Evolutionary conservation across 2,888 invertebrate genomes (phyloP), one percentile per base, ranked within the genome.

Genomic region (Heliconius sara): DNA sequence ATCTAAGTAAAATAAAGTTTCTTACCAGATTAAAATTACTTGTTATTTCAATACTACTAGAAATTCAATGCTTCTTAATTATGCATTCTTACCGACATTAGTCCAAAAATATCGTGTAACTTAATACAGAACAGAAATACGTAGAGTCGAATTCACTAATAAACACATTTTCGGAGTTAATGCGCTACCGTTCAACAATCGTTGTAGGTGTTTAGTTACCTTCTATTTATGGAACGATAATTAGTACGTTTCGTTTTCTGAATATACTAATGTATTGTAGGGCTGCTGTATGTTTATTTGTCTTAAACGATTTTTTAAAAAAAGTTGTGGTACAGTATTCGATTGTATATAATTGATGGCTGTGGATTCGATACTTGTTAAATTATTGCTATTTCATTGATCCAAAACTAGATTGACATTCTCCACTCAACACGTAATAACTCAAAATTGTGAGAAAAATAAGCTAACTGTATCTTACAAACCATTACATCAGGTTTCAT

Each of bases 161-260:
- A 80, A 80, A 83, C 80, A 81, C 75, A 81, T 81, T 80, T 83
- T 63, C 30, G 73, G 76, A 73, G 84, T 76, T 84, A 83, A 84
- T 84, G 83, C 79, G 81, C 70, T 65, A 63, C 76, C 79, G 67
- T 79, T 78, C 80, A 81, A 80, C 80, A 82, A 80, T 83, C 80
- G 70, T 25, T 60, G 77, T 74, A 78, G 77, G 72, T 79, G 66
- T 83, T 81, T 57, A 65, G 79, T 82, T 83, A 81, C 83, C 66
- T 68, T 78, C 80, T 83, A 83, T 84, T 84, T 83, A 81, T 79
- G 79, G 79, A 74, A 47, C 77, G 30, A 68, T 78, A 72, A 81
- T 77, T 80, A 82, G 82, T 82, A 82, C 80, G 80, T 81, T 79
- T 71, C 75, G 79, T 77, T 81, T 80, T 77, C 72, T 74, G 65